These are phyloP conservation scores for Sphaeramia orbicularis DNA, from an alignment of 2,797 vertebrate species.

Conservation along the genomic window DNA sequence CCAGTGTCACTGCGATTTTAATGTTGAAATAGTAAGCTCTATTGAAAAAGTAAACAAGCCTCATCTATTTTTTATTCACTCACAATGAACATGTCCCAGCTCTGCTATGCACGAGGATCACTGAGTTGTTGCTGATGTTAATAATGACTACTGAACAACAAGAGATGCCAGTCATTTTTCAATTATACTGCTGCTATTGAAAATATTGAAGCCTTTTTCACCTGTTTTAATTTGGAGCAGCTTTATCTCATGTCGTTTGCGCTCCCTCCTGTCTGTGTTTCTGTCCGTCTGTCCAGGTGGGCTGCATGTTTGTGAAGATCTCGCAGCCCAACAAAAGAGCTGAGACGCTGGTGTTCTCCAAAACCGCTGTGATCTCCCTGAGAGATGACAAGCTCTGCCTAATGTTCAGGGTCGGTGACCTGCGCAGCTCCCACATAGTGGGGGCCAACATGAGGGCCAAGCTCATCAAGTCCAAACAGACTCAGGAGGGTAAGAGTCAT, in stretches of 20 bases:
- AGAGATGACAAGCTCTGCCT: slow-evolving; percentile 94
- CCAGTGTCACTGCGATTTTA: slow-evolving; percentile 32
- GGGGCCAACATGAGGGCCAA: slow-evolving; percentile 98
- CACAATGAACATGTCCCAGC: not conserved
- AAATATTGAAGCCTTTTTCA: not conserved
- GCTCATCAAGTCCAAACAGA: slow-evolving; percentile 98
- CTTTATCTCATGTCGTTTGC: not conserved
- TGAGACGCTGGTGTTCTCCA: slow-evolving; percentile 96
- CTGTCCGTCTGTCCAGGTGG: slow-evolving; percentile 81
- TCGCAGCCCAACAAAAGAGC: slow-evolving; percentile 98
- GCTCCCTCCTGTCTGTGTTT: slow-evolving; percentile 4
- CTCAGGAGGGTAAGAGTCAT: slow-evolving; percentile 88
- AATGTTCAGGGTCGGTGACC: slow-evolving; percentile 97
- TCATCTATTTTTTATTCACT: slow-evolving; percentile 13
- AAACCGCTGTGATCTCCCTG: slow-evolving; percentile 94
- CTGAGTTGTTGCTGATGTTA: slow-evolving; percentile 1
- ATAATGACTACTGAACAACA: slow-evolving; percentile 9
- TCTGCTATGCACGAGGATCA: slow-evolving; percentile 3
- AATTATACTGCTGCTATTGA: not conserved
- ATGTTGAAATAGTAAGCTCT: slow-evolving; percentile 3
- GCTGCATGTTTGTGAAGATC: slow-evolving; percentile 99
- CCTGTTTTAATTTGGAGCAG: not conserved
- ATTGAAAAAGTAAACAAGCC: slow-evolving; percentile 7
- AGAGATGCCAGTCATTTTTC: not conserved
- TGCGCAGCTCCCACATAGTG: slow-evolving; percentile 96